Percentiles rank a stretch among this genome's conserved stretches.
Conservation (phyloP, 2,888 invertebrate genomes). For the Amphipyra berbera region DNA sequence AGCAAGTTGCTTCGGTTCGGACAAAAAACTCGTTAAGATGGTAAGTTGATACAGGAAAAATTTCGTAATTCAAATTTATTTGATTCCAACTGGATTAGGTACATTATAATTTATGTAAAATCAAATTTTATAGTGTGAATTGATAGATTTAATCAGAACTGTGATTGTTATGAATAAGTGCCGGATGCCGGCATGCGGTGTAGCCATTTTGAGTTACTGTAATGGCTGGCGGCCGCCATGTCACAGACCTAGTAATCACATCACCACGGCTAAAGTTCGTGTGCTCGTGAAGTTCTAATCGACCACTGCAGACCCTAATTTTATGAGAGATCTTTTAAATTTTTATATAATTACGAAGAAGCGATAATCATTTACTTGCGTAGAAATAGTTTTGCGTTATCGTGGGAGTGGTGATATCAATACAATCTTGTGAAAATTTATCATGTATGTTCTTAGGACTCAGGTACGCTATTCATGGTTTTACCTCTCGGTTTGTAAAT, state of each 20-base stretch:
- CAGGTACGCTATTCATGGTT: slow-evolving; percentile 39
- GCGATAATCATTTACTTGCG: not conserved
- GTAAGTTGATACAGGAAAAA: slow-evolving; percentile 34
- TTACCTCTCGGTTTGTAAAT: not conserved
- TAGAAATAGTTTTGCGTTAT: not conserved
- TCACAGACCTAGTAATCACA: slow-evolving; percentile 80
- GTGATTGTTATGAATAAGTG: slow-evolving; percentile 46
- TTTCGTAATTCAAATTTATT: not conserved
- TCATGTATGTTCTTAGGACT: slow-evolving; percentile 50
- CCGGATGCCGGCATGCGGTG: slow-evolving; percentile 77
- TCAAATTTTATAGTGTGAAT: not conserved
- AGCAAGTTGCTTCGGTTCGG: slow-evolving; percentile 21
- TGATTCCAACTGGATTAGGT: slow-evolving; percentile 4
- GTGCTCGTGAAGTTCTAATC: slow-evolving; percentile 31
- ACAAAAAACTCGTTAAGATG: slow-evolving; percentile 43
- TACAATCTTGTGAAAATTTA: slow-evolving; percentile 15
- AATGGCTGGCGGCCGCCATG: slow-evolving; percentile 81
- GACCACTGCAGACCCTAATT: slow-evolving; percentile 13
- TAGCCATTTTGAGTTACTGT: slow-evolving; percentile 81
- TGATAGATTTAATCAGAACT: not conserved
- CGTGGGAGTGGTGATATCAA: slow-evolving; percentile 30
- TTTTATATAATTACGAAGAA: not conserved
- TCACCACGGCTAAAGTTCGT: slow-evolving; percentile 28
- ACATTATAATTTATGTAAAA: not conserved
- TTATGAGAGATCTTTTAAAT: not conserved